Base-by-base conservation (phyloP, 2,797 vertebrate genomes). In the Enteromius mattozi region DNA sequence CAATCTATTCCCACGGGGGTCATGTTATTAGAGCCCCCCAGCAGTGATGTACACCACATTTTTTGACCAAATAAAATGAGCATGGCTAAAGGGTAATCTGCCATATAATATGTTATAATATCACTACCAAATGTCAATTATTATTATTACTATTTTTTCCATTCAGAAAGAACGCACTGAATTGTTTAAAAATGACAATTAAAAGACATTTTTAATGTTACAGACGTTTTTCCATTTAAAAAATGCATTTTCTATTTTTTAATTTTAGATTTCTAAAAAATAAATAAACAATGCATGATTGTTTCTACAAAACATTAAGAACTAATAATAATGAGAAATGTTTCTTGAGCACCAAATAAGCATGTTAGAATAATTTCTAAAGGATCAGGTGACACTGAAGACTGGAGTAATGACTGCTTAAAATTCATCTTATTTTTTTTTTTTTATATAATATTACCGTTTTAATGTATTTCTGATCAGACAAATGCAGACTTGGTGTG, bases 1-100 rank as follows among this genome's bases (percentile, higher is more conserved):
- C 72, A 33, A 68, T 49, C 83, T 63, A 37, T 89, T 91, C 90
- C 86, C 90, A 91, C 78, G 42, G 76, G 83, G 81, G 87, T 88
- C 86, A 78, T 81, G 84, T 92, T 88, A 82, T 82, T 76, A 81
- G 30, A 51, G 49, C 7, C n/a, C 49, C 75, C 47, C 21, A 77
- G 54, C 81, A 84, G 59, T 79, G 56, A 81, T 66, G 24, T 61
- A 76, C 37, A 80, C 33, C 72, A 80, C 27, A 74, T 37, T 69
- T 75, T 66, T n/a, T 37, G 33, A 77, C 66, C 61, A 33, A 2
- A 66, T 66, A 19, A 76, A 76, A 16, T 77, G 59, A 88, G 78
- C 85, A 71, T 51, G 68, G 78, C 54, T 76, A 16, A 86, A 87
- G 84, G 54, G 70, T 77, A 74, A 84, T 40, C 24, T 33, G 72